Conservation (phyloP, 2,888 invertebrate species). For the Torymus tubicola region DNA sequence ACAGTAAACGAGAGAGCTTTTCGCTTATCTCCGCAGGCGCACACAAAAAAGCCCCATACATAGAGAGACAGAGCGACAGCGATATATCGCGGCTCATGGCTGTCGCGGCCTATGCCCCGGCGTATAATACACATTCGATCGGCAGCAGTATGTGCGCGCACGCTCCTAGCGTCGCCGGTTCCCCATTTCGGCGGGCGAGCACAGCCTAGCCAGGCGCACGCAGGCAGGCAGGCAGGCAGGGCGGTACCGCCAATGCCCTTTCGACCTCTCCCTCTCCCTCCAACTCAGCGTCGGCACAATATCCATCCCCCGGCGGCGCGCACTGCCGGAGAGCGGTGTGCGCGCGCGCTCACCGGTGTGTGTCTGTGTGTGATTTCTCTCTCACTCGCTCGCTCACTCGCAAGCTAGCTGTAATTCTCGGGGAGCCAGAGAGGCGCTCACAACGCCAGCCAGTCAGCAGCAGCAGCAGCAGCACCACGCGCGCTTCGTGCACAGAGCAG, state of each 20-base stretch:
- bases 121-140: too few species aligned
- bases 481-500: conserved; percentile 46
- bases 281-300: conserved; percentile 8
- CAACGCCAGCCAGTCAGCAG: conserved; percentile 64
- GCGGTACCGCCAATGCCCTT: conserved; percentile 72
- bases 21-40: too few species aligned
- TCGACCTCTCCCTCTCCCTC: conserved; percentile 61
- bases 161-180: conserved; percentile 21
- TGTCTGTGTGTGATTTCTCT: not conserved
- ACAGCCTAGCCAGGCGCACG: not conserved
- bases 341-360: conserved; percentile 29
- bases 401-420: conserved; percentile 10
- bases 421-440: conserved; percentile 60
- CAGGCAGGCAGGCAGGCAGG: conserved; percentile 57
- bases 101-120: not conserved
- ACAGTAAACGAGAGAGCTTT: too few species aligned
- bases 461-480: conserved; percentile 42
- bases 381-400: not conserved
- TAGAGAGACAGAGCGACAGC: not conserved
- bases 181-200: conserved; percentile 1
- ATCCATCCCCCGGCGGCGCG: conserved; percentile 30
- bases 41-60: too few species aligned
- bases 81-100: not conserved
- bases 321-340: not conserved
- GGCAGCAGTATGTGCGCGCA: too few species aligned